Evolutionary conservation across 2,797 vertebrate genomes (phyloP), one percentile per base, ranked within the genome.

Genomic region (Intellagama lesueurii): DNA sequence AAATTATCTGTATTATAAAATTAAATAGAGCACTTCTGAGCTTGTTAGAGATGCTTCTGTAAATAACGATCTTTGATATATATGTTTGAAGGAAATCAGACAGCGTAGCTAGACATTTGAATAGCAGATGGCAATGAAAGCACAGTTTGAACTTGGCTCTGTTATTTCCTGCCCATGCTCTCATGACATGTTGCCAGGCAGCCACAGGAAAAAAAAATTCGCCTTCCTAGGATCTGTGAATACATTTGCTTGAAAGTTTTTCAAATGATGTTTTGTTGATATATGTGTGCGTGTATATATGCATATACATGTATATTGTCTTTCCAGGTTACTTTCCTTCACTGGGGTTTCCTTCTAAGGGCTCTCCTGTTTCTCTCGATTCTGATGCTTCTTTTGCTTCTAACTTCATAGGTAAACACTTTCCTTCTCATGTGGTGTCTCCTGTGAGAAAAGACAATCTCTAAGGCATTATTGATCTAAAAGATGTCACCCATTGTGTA

Each of bases 271-370:
- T 66, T 30, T 83, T 35, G 66, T 5, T 82, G 35, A 44, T 28
- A 5, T 2, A 16, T 69, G 35, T 52, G 24, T n/a, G 7, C 56
- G 32, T 56, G 72, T 22, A 16, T 32, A 35, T 22, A 85, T 26
- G 72, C 22, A 85, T 47, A 85, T 52, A 47, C 32, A 8, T 93
- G 19, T 96, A 91, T 96, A 97, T 96, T 98, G 97, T 95, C 97
- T 97, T 98, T 98, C 95, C 97, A 99, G 98, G 98, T 97, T 98
- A 98, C 95, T 97, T 97, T 97, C 96, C 98, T 98, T 98, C 98
- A 96, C 97, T 98, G 97, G 98, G 98, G 95, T 98, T 98, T 97
- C 97, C 98, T 96, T 98, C 97, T 97, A 99, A 99, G 97, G 97
- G 98, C 97, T 97, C 97, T 97, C 96, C 98, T 96, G 97, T 98